Percentiles rank a stretch among this genome's conserved stretches.
Conservation (phyloP, 2,797 vertebrate genomes). For the Prunella strophiata region DNA sequence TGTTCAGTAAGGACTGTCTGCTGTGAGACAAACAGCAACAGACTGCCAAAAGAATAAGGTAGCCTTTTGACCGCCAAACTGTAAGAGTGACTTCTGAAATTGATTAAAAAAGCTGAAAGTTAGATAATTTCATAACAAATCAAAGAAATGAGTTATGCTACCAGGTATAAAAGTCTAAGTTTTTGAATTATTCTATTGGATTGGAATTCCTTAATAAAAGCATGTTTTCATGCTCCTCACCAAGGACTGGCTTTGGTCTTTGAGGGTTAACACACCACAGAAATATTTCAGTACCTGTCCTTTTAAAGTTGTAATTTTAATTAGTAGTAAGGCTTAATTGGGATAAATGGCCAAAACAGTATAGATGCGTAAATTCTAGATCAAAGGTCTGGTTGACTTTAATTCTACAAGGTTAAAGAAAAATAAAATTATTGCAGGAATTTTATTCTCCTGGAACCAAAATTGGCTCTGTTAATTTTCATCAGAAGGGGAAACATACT, state of each 20-base stretch:
- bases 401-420: background rate
- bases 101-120: background rate
- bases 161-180: background rate
- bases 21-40: background rate
- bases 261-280: background rate
- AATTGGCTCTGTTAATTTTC: background rate
- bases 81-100: background rate
- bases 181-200: conserved; percentile 30
- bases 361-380: background rate
- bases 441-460: background rate
- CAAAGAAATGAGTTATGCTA: conserved; percentile 8
- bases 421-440: background rate
- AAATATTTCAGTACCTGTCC: background rate
- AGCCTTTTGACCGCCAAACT: conserved; percentile 20
- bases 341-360: background rate
- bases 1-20: background rate
- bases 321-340: background rate
- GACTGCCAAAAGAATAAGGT: background rate
- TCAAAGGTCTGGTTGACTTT: background rate
- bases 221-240: background rate
- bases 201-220: background rate
- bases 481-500: background rate
- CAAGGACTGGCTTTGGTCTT: background rate
- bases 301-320: conserved; percentile 16
- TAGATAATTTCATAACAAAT: background rate